Evolutionary conservation across 2,797 vertebrate species (phyloP), one percentile per base, ranked within the genome.

Genomic region (Rhinichthys osculus): DNA sequence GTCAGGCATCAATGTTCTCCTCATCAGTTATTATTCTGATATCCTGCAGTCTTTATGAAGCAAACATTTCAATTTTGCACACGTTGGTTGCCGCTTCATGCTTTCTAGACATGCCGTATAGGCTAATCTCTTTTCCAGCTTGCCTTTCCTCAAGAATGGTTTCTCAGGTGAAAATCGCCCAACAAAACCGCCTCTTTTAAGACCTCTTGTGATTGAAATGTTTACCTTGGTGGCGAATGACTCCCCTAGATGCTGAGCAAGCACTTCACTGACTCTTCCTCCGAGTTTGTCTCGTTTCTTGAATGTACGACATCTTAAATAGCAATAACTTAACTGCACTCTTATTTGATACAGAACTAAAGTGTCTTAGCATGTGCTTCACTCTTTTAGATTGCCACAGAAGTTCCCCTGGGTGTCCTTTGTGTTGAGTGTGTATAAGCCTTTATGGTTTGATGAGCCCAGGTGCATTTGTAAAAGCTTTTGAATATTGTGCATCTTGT

Each of bases 1-100:
- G 35, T 78, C 35, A 44, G 6, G 33, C 57, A 57, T 54, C 27
- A n/a, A 10, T 70, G 74, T 69, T 38, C 5, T 40, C 38, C 35
- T 84, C 62, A 77, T 84, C 44, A 33, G 23, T 79, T 79, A 77
- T 69, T 77, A 19, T 30, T 52, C n/a, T 67, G 44, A 83, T 44
- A 64, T 83, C 42, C n/a, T 64, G 27, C 40, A 47, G 19, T 77
- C 30, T 44, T 69, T 66, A 78, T 30, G n/a, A 78, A 70, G 17
- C 11, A 78, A 59, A 70, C n/a, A 33, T 33, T 42, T 78, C 0
- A 21, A 57, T 54, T 69, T 69, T 69, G 72, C 16, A 16, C n/a
- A 16, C 35, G 17, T 4, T 42, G 33, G 9, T 66, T 57, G 62
- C 30, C 7, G 27, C 23, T 14, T 52, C 23, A 52, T 16, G 62